A percentile compares a stretch with the other conserved stretches of the same genome.
Evolutionary conservation across 2,888 invertebrate species (phyloP).

Genomic region (Pogonocherus hispidulus): DNA sequence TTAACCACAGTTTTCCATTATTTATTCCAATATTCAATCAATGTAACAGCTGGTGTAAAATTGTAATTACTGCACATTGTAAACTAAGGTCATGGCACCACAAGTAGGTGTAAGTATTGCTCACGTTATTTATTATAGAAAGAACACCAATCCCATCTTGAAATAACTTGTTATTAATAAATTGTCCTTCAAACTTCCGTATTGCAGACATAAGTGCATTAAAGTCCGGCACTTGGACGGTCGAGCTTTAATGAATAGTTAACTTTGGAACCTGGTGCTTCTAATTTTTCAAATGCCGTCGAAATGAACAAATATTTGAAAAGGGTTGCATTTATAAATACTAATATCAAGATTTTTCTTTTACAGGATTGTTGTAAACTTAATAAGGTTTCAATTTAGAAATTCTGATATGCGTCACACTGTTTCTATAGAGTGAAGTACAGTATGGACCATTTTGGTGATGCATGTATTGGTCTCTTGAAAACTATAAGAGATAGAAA

Average conservation of each 20-base stretch:
- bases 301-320: too few species aligned
- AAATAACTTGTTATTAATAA: constrained; percentile 10
- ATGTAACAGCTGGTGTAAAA: not conserved
- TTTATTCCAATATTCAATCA: not conserved
- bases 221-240: not conserved
- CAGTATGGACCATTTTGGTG: too few species aligned
- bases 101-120: not conserved
- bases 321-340: too few species aligned
- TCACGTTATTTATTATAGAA: not conserved
- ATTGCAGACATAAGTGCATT: not conserved
- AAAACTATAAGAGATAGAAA: too few species aligned
- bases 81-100: not conserved
- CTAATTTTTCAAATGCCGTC: too few species aligned
- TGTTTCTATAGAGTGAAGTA: too few species aligned
- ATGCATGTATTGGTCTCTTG: too few species aligned
- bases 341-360: too few species aligned
- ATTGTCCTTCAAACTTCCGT: constrained; percentile 14
- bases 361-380: too few species aligned
- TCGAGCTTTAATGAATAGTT: not conserved
- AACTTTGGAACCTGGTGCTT: too few species aligned
- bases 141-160: not conserved
- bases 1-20: not conserved
- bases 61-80: not conserved
- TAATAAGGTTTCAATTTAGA: too few species aligned
- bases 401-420: too few species aligned